Evolutionary conservation across 2,888 invertebrate genomes (phyloP).

Genomic region (Therioaphis trifolii): DNA sequence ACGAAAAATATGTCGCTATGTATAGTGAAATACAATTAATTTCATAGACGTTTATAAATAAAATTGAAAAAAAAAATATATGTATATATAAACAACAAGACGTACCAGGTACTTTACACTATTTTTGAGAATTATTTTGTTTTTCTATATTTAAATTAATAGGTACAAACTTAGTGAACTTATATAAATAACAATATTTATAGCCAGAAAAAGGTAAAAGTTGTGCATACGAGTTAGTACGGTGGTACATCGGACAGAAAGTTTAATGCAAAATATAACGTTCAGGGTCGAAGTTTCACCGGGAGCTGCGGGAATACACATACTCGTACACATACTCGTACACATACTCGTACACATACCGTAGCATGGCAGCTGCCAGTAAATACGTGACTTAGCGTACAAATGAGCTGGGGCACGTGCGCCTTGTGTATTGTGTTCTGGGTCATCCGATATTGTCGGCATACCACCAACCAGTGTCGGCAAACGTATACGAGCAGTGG

Average conservation of each 20-base stretch:
- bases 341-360: not conserved
- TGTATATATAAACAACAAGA: too few species aligned
- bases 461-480: slow-evolving; percentile 31
- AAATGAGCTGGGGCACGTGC: slow-evolving; percentile 52
- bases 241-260: slow-evolving; percentile 12
- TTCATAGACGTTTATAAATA: too few species aligned
- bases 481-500: slow-evolving; percentile 25
- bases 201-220: not conserved
- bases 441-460: slow-evolving; percentile 59
- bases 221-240: not conserved
- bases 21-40: too few species aligned
- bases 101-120: too few species aligned
- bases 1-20: too few species aligned
- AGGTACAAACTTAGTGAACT: not conserved
- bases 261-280: slow-evolving; percentile 48
- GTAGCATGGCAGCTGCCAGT: slow-evolving; percentile 46
- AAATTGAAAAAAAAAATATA: too few species aligned
- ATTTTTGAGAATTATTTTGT: too few species aligned
- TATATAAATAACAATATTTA: not conserved
- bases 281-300: slow-evolving; percentile 52
- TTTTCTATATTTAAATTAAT: too few species aligned
- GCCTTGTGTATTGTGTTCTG: slow-evolving; percentile 45
- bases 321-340: not conserved
- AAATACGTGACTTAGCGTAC: slow-evolving; percentile 55
- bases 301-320: slow-evolving; percentile 10